A percentile compares a stretch with the other conserved stretches of the same genome.
Conservation (phyloP, 2,888 invertebrate species). For the Amiota communis region DNA sequence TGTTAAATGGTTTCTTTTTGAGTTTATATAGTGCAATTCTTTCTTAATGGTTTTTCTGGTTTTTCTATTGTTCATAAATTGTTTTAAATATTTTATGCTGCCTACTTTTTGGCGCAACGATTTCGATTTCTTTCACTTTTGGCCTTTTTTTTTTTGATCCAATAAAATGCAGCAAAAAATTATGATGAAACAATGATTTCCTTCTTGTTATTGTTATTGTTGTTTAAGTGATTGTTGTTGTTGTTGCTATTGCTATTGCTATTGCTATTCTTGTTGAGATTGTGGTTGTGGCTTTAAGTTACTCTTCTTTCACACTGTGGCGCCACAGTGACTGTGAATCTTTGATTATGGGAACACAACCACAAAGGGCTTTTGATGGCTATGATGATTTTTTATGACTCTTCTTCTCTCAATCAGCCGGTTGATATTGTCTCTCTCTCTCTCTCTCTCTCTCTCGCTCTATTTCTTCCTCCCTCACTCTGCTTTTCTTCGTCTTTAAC, state of each 20-base stretch:
- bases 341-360: neutral
- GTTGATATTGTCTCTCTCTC: neutral
- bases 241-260: slow-evolving; percentile 35
- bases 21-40: no score
- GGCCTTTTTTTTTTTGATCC: slow-evolving; percentile 18
- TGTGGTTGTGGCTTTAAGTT: no score
- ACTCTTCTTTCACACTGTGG: slow-evolving; percentile 12
- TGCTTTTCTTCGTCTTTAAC: neutral
- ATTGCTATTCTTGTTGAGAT: neutral
- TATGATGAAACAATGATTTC: neutral
- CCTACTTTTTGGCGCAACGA: slow-evolving; percentile 7
- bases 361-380: no score
- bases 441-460: neutral
- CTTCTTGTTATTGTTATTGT: slow-evolving; percentile 26
- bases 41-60: no score
- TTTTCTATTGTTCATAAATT: neutral
- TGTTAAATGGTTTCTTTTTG: neutral
- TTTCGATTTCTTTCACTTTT: neutral
- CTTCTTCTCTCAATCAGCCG: no score
- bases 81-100: neutral
- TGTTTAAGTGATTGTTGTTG: slow-evolving; percentile 31
- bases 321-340: slow-evolving; percentile 34
- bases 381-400: no score
- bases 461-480: neutral
- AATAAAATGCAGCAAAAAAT: slow-evolving; percentile 18